Evolutionary conservation across 2,888 invertebrate species (phyloP), one percentile per base, ranked within the genome.

Genomic region (Bellardia pandia): DNA sequence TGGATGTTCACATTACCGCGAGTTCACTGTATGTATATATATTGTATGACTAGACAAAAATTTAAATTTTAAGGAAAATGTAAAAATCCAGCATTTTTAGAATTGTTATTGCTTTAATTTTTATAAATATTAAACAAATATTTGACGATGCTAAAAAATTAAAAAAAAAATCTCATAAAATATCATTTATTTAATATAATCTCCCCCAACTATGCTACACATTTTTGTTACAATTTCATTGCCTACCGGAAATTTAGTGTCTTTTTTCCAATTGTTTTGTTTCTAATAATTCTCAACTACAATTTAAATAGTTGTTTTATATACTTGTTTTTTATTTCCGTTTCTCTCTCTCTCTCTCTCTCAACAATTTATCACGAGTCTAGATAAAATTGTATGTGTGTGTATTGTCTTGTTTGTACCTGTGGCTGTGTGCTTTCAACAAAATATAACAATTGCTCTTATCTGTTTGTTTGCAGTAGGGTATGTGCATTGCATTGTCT

Each of bases 241-340:
- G 58, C 23, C 48, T 68, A 68, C 81, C 74, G 81, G 74, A 81
- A 58, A 81, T 81, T 75, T 56, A 81, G 66, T 81, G 75, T 74
- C 51, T 80, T n/a, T 42, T 58, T 81, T 68, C 58, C 66, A 81
- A 81, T 75, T 68, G 74, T 81, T 75, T 75, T 81, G 66, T 58
- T 58, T 81, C 48, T 58, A 74, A 74, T 81, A 74, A 48, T 58
- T 75, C 45, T 81, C 66, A 58, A 81, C 33, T 74, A 66, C 74
- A 74, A 66, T 68, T 81, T 58, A 45, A 75, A 81, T 81, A 81
- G 81, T 56, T 72, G 30, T 71, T 81, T 60, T 75, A 40, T 58
- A 4, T 81, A 64, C 37, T 66, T 68, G 2, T 6, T 69, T 56
- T 58, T 81, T 81, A 66, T 75, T 48, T 81, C 81, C 74, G 74